A percentile compares a stretch with the other conserved stretches of the same genome.
phyloP scores from a whole-genome alignment of 2,888 invertebrate species.

The Eilema caniola region DNA sequence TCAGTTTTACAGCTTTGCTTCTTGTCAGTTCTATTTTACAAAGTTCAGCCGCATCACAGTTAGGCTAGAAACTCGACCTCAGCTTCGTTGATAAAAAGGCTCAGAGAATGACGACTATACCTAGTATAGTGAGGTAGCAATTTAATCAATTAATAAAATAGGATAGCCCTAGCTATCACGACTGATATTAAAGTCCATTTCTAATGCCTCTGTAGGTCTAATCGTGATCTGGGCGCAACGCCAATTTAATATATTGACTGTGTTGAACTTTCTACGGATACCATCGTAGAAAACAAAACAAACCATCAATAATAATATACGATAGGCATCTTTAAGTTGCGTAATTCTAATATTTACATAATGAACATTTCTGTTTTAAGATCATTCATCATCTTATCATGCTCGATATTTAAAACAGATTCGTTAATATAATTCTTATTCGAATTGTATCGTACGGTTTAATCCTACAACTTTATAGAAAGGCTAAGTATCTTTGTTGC shows the following conservation, averaged over 20 bases:
- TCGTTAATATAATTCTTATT: neutral
- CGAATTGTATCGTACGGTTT: neutral
- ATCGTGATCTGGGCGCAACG: slow-evolving; percentile 71
- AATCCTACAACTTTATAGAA: neutral
- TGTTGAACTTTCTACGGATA: slow-evolving; percentile 60
- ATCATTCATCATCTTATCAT: slow-evolving; percentile 3
- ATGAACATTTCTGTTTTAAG: slow-evolving; percentile 6
- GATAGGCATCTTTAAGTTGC: slow-evolving; percentile 13
- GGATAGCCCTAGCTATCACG: slow-evolving; percentile 61
- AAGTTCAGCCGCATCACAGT: no score
- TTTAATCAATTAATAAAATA: slow-evolving; percentile 73
- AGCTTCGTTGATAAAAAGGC: slow-evolving; percentile 23
- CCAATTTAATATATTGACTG: slow-evolving; percentile 68
- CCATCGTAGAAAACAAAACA: slow-evolving; percentile 55
- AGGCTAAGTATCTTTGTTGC: slow-evolving; percentile 33
- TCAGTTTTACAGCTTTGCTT: no score
- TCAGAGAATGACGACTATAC: slow-evolving; percentile 24
- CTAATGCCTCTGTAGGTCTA: slow-evolving; percentile 61
- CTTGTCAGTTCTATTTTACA: no score
- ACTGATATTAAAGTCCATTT: slow-evolving; percentile 70
- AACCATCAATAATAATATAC: slow-evolving; percentile 40
- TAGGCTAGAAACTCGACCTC: no score
- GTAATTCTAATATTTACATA: slow-evolving; percentile 15
- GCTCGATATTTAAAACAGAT: neutral
- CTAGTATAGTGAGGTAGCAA: slow-evolving; percentile 53